phyloP scores from a whole-genome alignment of 2,888 invertebrate species.

The Hanleya hanleyi region DNA sequence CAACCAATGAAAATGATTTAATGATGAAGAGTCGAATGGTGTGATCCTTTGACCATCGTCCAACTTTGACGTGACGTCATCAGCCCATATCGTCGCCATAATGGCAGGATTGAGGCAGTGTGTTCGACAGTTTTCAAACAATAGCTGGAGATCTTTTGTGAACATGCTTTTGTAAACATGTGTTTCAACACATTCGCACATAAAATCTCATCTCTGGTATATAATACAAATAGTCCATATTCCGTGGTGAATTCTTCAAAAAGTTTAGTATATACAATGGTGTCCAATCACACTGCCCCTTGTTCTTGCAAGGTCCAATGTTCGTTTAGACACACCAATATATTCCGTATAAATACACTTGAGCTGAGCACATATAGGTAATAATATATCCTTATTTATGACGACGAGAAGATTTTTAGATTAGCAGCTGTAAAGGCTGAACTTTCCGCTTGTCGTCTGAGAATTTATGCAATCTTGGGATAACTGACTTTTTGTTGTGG shows the following conservation, averaged over 20 bases:
- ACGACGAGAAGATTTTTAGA: background rate
- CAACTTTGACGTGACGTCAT: background rate
- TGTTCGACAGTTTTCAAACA: background rate
- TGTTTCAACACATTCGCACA: background rate
- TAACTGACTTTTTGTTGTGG: no score
- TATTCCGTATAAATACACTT: background rate
- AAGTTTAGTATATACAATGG: no score
- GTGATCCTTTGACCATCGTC: background rate
- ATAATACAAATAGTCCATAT: background rate
- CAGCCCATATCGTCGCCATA: background rate
- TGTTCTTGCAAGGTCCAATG: background rate
- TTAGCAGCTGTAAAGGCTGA: no score
- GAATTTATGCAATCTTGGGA: background rate
- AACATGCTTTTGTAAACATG: slow-evolving; percentile 1
- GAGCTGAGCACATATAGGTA: background rate
- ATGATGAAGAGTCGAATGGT: background rate
- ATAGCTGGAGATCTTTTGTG: slow-evolving; percentile 5
- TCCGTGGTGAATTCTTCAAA: background rate
- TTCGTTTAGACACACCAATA: background rate
- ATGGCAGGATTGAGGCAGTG: background rate
- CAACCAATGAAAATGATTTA: slow-evolving; percentile 2
- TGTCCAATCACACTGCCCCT: no score
- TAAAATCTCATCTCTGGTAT: background rate
- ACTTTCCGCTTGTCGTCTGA: no score
- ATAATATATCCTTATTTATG: background rate